Evolutionary conservation across 2,113 vertebrate species (phyloP), one percentile per base, ranked within the genome.

Genomic region (Microtus ochrogaster): DNA sequence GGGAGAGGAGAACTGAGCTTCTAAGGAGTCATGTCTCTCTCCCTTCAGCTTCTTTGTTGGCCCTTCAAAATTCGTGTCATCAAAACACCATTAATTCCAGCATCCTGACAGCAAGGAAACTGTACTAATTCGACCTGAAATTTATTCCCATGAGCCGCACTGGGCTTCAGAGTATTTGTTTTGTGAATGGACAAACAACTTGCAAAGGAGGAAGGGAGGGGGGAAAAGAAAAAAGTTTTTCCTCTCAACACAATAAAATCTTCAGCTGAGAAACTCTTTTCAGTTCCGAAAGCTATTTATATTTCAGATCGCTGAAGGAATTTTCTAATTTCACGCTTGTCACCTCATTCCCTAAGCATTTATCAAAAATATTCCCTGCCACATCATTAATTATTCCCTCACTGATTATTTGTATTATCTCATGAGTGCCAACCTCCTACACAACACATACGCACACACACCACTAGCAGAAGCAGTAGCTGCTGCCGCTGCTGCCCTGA

Each of bases 41-140:
- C 98, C 99, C 99, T 98, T 98, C 99, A 98, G 97, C 98, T 97
- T 97, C 99, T 99, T 99, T 99, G 99, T 99, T 98, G 79, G 96
- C 98, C 98, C 99, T 99, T 99, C 99, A 99, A 99, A 99, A 99
- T 99, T 99, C 96, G 98, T 99, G 99, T 99, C 99, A 99, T 99
- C 99, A 99, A 99, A 99, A 99, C 99, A 98, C 99, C 99, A 99
- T 99, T 99, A 99, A 99, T 99, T 99, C 99, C 98, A 98, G 98
- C 98, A 97, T 98, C 98, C 98, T 99, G 99, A 99, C 99, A 99
- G 99, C 98, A 98, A 99, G 98, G 98, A 99, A 99, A 98, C 98
- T 99, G 99, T 99, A 99, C 99, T 99, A 98, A 99, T 98, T 99
- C 98, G 98, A 99, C 98, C 99, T 98, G 98, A 99, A 98, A 98